Percentiles rank a stretch among this genome's conserved stretches.
Evolutionary conservation across 2,113 vertebrate genomes (phyloP).

Genomic region (Siniperca chuatsi): DNA sequence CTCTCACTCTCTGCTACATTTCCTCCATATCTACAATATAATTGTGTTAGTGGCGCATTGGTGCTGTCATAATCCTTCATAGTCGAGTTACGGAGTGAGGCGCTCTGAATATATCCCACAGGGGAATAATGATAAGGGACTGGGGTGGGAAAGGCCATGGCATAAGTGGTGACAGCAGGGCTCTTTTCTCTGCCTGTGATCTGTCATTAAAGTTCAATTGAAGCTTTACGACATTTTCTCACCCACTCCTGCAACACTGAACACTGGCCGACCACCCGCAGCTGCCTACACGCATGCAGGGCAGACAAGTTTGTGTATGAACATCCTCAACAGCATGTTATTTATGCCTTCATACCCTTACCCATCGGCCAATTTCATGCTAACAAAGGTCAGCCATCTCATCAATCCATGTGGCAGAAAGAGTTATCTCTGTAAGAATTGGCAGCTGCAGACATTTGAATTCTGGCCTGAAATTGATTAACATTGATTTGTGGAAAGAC

Average conservation of each 20-base stretch:
- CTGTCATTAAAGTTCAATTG: slow-evolving; percentile 68
- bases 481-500: slow-evolving; percentile 39
- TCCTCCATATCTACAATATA: slow-evolving; percentile 34
- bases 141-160: slow-evolving; percentile 16
- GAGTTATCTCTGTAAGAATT: slow-evolving; percentile 36
- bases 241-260: slow-evolving; percentile 25
- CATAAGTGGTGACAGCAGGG: slow-evolving; percentile 35
- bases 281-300: neutral
- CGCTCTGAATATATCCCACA: slow-evolving; percentile 35
- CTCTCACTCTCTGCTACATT: slow-evolving; percentile 21
- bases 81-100: slow-evolving; percentile 26
- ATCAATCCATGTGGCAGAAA: slow-evolving; percentile 11
- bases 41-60: slow-evolving; percentile 56
- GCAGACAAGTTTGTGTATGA: slow-evolving; percentile 14
- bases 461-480: slow-evolving; percentile 31
- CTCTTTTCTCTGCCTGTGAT: slow-evolving; percentile 66
- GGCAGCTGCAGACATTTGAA: slow-evolving; percentile 42
- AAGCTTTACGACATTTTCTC: slow-evolving; percentile 70
- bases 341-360: slow-evolving; percentile 47
- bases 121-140: slow-evolving; percentile 14
- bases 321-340: slow-evolving; percentile 1
- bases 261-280: neutral
- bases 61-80: slow-evolving; percentile 59
- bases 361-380: slow-evolving; percentile 29
- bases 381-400: slow-evolving; percentile 56